These are phyloP conservation scores for Epinephelus coioides DNA, from an alignment of 2,797 vertebrate genomes.

Conservation along the genomic window DNA sequence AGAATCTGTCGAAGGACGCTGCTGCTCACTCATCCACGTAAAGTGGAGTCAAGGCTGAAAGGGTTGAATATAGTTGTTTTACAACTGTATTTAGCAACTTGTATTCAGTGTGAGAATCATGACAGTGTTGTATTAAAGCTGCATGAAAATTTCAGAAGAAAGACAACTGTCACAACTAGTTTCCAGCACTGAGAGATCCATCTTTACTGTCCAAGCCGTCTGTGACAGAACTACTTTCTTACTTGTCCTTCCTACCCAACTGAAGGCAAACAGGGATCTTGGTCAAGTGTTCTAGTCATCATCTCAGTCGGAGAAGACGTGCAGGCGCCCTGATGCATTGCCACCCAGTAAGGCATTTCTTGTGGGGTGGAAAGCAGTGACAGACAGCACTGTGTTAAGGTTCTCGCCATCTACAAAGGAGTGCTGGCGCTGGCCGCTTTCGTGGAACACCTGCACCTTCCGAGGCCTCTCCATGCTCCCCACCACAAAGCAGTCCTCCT, in stretches of 20 bases:
- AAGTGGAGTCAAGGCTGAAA: background rate
- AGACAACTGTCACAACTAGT: background rate
- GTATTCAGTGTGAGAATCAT: background rate
- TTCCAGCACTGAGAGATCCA: background rate
- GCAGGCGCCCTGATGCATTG: conserved; percentile 88
- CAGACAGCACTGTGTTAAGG: conserved; percentile 86
- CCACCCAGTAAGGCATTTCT: conserved; percentile 87
- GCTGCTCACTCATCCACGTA: background rate
- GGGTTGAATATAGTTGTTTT: background rate
- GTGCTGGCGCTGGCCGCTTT: conserved; percentile 82
- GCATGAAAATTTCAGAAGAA: background rate
- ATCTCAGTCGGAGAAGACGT: conserved; percentile 83
- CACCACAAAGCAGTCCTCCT: conserved; percentile 89
- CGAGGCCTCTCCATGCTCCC: conserved; percentile 86
- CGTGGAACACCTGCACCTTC: conserved; percentile 85
- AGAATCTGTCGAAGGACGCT: background rate
- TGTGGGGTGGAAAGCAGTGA: conserved; percentile 88
- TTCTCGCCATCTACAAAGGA: conserved; percentile 75
- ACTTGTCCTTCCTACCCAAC: background rate
- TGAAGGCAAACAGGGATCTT: background rate
- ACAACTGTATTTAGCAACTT: background rate
- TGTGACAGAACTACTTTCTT: background rate
- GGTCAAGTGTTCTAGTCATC: background rate
- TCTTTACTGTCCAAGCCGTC: background rate
- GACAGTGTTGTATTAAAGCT: background rate